Conservation (phyloP, 2,797 vertebrate genomes). For the Neosilurus hyrtlii region DNA sequence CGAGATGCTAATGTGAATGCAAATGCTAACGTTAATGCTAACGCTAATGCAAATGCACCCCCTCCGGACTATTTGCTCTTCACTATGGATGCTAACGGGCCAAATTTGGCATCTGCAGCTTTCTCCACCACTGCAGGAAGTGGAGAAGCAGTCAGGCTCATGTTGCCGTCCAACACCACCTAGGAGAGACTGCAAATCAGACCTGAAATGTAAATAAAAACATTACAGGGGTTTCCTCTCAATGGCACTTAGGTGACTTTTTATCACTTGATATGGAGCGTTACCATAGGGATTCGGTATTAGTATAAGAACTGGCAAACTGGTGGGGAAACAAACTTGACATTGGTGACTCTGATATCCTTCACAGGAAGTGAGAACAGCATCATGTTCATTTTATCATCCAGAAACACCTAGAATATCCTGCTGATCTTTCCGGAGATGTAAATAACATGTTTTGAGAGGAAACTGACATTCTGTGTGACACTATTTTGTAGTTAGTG, state of each 20-base stretch:
- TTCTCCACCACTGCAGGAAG: constrained; percentile 64
- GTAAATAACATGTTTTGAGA: neutral
- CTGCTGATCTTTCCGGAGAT: neutral
- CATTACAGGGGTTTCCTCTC: neutral
- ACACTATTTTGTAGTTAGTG: neutral
- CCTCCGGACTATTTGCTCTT: constrained; percentile 65
- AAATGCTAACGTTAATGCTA: constrained; percentile 55
- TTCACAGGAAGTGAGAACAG: neutral
- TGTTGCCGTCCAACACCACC: constrained; percentile 69
- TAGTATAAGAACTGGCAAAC: neutral
- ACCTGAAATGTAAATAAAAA: constrained; percentile 36
- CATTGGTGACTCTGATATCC: neutral
- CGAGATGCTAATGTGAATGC: constrained; percentile 59
- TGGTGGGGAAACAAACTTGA: neutral
- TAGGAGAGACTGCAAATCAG: constrained; percentile 45
- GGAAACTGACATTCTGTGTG: neutral
- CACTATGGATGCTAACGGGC: constrained; percentile 72
- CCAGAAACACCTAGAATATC: neutral
- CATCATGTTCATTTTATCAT: neutral
- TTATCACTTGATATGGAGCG: neutral
- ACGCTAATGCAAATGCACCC: constrained; percentile 61
- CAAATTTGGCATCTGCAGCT: constrained; percentile 59
- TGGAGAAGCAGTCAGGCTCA: constrained; percentile 71
- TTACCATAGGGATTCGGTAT: neutral
- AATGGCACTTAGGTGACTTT: neutral